Evolutionary conservation across 2,888 invertebrate species (phyloP).

Genomic region (Scaptodrosophila latifasciaeformis): DNA sequence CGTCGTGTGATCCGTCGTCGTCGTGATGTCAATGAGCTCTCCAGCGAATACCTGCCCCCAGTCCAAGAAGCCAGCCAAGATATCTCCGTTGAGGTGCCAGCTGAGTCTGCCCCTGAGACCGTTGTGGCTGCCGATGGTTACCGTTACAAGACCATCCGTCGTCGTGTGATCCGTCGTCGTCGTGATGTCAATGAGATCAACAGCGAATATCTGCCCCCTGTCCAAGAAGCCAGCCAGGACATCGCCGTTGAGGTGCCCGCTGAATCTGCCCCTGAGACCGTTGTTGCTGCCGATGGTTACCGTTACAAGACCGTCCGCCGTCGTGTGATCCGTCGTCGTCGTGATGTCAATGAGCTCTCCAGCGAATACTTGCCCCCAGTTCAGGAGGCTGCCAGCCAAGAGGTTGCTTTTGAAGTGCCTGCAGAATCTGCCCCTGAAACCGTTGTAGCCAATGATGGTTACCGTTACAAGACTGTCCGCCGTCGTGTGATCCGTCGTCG

Average conservation of each 20-base stretch:
- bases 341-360: too few relatives aligned
- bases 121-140: conserved; percentile 54
- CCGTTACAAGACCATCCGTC: conserved; percentile 58
- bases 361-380: too few relatives aligned
- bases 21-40: conserved; percentile 46
- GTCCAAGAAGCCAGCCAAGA: conserved; percentile 17
- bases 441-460: conserved; percentile 52
- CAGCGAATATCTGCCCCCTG: conserved; percentile 57
- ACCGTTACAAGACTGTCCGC: conserved; percentile 59
- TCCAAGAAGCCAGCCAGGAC: conserved; percentile 29
- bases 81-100: conserved; percentile 6
- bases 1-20: conserved; percentile 39
- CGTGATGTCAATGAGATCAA: conserved; percentile 62
- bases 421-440: conserved; percentile 19
- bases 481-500: conserved; percentile 46
- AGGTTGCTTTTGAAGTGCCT: conserved; percentile 24
- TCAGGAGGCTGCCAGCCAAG: conserved; percentile 23
- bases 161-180: conserved; percentile 53
- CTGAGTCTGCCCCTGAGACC: conserved; percentile 19
- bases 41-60: conserved; percentile 40
- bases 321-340: too few relatives aligned
- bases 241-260: conserved; percentile 34
- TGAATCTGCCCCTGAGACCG: conserved; percentile 18
- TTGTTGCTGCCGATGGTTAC: conserved; percentile 47
- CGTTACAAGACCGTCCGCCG: too few relatives aligned